Conservation (phyloP, 1,140 invertebrate genomes). For the Cydia pomonella region DNA sequence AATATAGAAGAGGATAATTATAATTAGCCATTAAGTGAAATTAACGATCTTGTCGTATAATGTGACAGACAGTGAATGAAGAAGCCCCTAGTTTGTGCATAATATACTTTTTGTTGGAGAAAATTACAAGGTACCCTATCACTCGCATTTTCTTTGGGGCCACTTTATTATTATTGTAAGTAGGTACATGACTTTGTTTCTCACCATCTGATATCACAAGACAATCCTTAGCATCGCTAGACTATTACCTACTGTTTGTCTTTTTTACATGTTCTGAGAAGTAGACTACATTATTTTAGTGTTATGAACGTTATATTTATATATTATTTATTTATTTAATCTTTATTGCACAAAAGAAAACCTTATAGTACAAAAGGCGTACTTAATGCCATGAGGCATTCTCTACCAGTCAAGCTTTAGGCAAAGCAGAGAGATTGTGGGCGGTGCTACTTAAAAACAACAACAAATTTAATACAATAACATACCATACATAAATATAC, state of each 20-base stretch:
- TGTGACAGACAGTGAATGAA: neutral
- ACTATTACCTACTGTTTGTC: neutral
- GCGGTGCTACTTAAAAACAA: no score
- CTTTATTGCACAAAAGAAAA: no score
- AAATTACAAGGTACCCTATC: constrained; percentile 1
- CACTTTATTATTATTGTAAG: neutral
- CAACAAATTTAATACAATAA: no score
- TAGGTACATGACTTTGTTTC: neutral
- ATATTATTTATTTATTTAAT: no score
- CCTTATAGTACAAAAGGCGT: no score
- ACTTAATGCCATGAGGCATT: no score
- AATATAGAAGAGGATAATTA: neutral
- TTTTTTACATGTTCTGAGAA: neutral
- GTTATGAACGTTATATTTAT: no score
- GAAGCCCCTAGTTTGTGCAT: neutral
- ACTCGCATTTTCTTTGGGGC: neutral
- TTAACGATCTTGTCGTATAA: neutral
- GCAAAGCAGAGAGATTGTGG: no score
- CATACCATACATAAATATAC: no score
- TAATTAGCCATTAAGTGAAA: neutral
- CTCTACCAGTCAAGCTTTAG: no score
- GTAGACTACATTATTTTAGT: neutral
- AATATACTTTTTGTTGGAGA: neutral
- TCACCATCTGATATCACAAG: neutral
- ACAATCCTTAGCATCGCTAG: neutral